phyloP scores from a whole-genome alignment of 1,140 invertebrate genomes.

The Brachionus koreanus region DNA sequence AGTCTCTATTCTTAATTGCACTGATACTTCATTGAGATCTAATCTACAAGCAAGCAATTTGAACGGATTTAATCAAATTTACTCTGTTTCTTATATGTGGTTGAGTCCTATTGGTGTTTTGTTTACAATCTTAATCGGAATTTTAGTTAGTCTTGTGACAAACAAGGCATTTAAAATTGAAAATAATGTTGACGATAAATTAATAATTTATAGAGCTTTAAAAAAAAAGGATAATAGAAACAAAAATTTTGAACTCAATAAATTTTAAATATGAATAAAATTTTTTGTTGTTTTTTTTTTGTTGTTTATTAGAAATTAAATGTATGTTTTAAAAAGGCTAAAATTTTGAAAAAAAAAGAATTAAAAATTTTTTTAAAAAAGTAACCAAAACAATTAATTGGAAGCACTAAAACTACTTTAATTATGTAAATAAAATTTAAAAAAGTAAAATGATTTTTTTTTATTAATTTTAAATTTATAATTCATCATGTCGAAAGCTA shows the following conservation, averaged over 20 bases:
- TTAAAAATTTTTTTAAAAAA: no score
- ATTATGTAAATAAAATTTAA: neutral
- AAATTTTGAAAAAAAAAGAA: no score
- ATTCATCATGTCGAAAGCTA: neutral
- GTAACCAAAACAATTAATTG: neutral
- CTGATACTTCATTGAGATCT: neutral
- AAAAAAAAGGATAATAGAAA: neutral
- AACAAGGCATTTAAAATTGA: slow-evolving; percentile 50
- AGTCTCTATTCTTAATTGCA: neutral
- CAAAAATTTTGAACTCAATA: neutral
- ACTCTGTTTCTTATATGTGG: slow-evolving; percentile 79
- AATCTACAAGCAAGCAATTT: slow-evolving; percentile 17
- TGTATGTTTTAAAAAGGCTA: no score
- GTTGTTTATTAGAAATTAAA: no score
- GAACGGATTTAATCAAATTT: slow-evolving; percentile 55
- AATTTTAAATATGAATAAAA: neutral
- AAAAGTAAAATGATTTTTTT: neutral
- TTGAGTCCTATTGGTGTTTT: slow-evolving; percentile 74
- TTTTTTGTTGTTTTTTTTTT: no score
- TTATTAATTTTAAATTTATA: neutral
- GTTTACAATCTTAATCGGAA: slow-evolving; percentile 62
- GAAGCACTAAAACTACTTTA: neutral
- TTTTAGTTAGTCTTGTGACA: slow-evolving; percentile 68
- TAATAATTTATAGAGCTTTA: slow-evolving; percentile 8
- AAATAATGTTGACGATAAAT: slow-evolving; percentile 1